phyloP scores from a whole-genome alignment of 2,888 invertebrate genomes.

The Lasioglossum oenotherae region DNA sequence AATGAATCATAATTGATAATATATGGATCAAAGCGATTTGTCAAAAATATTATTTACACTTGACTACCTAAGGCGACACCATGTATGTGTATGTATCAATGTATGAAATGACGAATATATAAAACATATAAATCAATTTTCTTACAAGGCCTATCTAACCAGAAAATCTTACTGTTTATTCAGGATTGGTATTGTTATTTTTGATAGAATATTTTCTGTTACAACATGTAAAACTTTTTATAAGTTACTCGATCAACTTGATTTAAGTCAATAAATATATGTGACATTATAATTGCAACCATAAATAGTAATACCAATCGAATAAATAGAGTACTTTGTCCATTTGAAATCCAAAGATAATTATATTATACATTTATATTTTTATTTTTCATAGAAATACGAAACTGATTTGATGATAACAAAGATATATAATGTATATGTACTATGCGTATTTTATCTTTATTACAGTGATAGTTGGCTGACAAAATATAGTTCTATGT shows the following conservation, averaged over 20 bases:
- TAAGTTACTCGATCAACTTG: constrained; percentile 33
- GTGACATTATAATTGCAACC: constrained; percentile 28
- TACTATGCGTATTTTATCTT: constrained; percentile 27
- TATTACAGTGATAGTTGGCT: constrained; percentile 7
- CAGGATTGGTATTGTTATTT: constrained; percentile 64
- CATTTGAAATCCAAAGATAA: constrained; percentile 41
- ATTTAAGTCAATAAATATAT: constrained; percentile 13
- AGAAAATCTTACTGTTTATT: constrained; percentile 56
- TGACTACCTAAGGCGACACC: constrained; percentile 71
- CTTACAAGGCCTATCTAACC: constrained; percentile 72
- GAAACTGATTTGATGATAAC: constrained; percentile 14
- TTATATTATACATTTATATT: constrained; percentile 33
- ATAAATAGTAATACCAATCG: constrained; percentile 57
- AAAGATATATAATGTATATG: constrained; percentile 38
- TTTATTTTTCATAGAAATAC: constrained; percentile 30
- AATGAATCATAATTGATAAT: constrained; percentile 53
- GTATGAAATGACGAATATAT: constrained; percentile 77
- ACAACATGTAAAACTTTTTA: constrained; percentile 47
- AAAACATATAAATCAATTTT: constrained; percentile 71
- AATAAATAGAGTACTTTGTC: constrained; percentile 40
- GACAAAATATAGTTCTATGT: constrained; percentile 16
- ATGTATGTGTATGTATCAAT: constrained; percentile 78
- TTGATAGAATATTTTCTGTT: constrained; percentile 33
- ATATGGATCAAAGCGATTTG: constrained; percentile 52
- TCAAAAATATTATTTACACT: constrained; percentile 63